A percentile compares a stretch with the other conserved stretches of the same genome.
These are phyloP conservation scores for Tenodera sinensis DNA, from an alignment of 2,888 invertebrate genomes.

Conservation along the genomic window DNA sequence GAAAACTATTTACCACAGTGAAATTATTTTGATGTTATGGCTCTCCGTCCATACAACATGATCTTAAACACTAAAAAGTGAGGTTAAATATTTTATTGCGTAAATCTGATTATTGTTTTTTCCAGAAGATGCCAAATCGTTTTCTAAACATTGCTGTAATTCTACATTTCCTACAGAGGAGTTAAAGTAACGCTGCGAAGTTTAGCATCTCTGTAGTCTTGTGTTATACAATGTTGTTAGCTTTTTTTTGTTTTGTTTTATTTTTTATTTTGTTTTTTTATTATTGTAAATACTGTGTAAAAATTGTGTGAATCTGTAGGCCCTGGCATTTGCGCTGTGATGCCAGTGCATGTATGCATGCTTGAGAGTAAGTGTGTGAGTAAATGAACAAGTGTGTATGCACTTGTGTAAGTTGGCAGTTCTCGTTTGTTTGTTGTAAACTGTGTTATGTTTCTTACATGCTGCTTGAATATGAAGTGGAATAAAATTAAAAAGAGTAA, in stretches of 20 bases:
- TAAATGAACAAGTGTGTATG: neutral
- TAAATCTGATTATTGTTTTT: neutral
- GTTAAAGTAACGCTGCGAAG: neutral
- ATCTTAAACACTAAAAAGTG: neutral
- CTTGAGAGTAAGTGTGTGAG: neutral
- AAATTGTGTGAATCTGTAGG: neutral
- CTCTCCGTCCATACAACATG: constrained; percentile 11
- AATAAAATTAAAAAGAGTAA: neutral
- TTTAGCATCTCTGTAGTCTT: neutral
- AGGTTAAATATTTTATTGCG: neutral
- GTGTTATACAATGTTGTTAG: neutral
- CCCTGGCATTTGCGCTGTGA: neutral
- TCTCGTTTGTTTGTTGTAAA: neutral
- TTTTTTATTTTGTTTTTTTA: neutral
- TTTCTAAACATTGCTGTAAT: neutral
- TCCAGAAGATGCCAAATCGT: neutral
- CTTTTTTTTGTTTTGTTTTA: neutral
- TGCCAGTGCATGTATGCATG: neutral
- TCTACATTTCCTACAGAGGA: neutral
- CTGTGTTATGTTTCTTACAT: neutral
- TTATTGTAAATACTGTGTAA: neutral
- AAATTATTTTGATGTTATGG: neutral
- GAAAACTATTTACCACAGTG: neutral
- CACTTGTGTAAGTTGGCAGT: neutral
- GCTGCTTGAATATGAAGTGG: neutral